phyloP scores from a whole-genome alignment of 2,113 vertebrate genomes.

The Ardeotis arabs region DNA sequence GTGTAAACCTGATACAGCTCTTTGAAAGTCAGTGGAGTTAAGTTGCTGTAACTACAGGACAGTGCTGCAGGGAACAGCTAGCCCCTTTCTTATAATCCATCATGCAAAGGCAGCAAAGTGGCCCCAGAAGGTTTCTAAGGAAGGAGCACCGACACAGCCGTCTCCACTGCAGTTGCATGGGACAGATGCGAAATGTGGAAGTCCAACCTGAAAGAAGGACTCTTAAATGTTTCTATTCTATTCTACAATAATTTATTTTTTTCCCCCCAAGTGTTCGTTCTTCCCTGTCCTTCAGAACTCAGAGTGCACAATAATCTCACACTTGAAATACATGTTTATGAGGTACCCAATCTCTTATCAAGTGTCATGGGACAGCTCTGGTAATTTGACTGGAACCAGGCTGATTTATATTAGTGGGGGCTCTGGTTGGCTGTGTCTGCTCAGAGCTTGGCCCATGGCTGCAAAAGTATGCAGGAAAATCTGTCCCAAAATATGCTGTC shows the following conservation, averaged over 20 bases:
- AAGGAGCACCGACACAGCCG: fast-evolving
- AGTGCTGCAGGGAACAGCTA: background rate
- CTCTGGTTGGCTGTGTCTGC: background rate
- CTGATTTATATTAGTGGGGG: background rate
- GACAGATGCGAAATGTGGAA: background rate
- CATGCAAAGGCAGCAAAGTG: background rate
- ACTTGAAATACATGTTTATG: background rate
- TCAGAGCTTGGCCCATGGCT: background rate
- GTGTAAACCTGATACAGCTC: background rate
- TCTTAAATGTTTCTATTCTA: background rate
- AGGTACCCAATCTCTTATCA: background rate
- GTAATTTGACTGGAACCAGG: background rate
- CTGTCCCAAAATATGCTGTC: background rate
- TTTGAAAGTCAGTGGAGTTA: background rate
- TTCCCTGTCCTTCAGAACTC: background rate
- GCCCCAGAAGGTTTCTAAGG: background rate
- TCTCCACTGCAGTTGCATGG: background rate
- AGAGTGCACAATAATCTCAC: background rate
- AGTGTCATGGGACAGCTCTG: background rate
- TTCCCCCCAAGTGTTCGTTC: background rate
- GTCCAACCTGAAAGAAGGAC: background rate
- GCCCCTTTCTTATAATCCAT: background rate
- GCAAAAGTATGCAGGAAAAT: background rate
- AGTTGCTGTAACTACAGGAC: background rate
- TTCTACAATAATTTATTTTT: background rate